Conservation (phyloP, 1,140 invertebrate genomes). For the Melanaphis sacchari region DNA sequence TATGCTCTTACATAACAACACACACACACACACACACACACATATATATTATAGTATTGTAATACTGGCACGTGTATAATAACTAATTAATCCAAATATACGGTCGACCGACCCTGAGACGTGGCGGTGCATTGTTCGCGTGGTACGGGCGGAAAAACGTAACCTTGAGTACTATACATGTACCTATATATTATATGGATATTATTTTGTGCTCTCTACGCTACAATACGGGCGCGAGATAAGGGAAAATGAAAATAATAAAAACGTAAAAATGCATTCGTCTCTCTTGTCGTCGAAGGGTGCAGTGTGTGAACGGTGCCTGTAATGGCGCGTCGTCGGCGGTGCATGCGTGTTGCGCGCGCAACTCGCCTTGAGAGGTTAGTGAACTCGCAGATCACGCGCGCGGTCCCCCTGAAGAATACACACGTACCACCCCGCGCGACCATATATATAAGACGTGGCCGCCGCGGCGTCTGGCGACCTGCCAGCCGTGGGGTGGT, state of each 20-base stretch:
- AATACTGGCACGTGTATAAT: neutral
- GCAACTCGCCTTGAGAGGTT: constrained; percentile 55
- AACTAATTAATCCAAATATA: constrained; percentile 34
- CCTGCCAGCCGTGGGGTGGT: constrained; percentile 42
- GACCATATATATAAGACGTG: neutral
- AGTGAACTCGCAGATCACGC: constrained; percentile 50
- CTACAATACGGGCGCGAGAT: neutral
- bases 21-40: neutral
- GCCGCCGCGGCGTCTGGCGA: constrained; percentile 45
- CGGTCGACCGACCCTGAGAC: constrained; percentile 22
- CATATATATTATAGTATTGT: neutral
- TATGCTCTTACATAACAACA: neutral
- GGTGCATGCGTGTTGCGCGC: constrained; percentile 6
- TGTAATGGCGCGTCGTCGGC: constrained; percentile 15
- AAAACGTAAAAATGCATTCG: neutral
- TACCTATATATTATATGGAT: neutral
- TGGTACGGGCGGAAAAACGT: constrained; percentile 9
- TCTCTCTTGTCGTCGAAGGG: neutral
- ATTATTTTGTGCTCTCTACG: neutral
- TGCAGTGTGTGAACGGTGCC: constrained; percentile 53
- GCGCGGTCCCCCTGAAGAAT: constrained; percentile 13
- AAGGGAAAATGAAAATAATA: neutral
- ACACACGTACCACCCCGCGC: neutral
- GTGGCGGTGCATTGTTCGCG: constrained; percentile 13
- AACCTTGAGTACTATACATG: neutral